Evolutionary conservation across 2,113 vertebrate species (phyloP).

Genomic region (Stercorarius parasiticus): DNA sequence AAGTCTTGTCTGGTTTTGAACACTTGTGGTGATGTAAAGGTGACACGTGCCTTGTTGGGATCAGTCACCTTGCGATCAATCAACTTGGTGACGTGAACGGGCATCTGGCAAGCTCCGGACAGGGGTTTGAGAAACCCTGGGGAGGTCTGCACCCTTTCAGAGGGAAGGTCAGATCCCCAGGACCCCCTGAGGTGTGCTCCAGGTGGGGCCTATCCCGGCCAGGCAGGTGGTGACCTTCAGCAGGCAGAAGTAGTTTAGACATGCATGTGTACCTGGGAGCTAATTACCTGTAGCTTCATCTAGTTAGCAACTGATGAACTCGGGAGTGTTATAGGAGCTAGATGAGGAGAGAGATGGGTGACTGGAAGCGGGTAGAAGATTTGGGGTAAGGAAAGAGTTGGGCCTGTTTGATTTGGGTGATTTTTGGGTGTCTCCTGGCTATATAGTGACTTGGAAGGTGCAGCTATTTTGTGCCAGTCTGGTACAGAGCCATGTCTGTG

Average conservation of each 20-base stretch:
- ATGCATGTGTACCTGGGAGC: neutral
- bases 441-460: neutral
- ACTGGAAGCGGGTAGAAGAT: neutral
- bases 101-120: neutral
- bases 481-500: neutral
- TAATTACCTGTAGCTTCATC: neutral
- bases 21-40: rapidly evolving
- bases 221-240: neutral
- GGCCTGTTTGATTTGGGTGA: neutral
- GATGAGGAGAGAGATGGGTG: neutral
- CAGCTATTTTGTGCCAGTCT: rapidly evolving
- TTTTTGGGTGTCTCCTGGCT: neutral
- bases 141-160: neutral
- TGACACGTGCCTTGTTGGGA: rapidly evolving
- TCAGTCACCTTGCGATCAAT: rapidly evolving
- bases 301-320: neutral
- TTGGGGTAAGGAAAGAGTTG: neutral
- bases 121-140: rapidly evolving
- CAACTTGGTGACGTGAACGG: rapidly evolving
- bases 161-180: neutral
- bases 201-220: neutral
- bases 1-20: neutral
- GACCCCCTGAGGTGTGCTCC: neutral
- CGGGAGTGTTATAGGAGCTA: neutral
- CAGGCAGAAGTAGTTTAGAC: neutral